Evolutionary conservation across 53 echinoderm and acorn worm genomes (phyloP).

Genomic region (Apostichopus leukothele): DNA sequence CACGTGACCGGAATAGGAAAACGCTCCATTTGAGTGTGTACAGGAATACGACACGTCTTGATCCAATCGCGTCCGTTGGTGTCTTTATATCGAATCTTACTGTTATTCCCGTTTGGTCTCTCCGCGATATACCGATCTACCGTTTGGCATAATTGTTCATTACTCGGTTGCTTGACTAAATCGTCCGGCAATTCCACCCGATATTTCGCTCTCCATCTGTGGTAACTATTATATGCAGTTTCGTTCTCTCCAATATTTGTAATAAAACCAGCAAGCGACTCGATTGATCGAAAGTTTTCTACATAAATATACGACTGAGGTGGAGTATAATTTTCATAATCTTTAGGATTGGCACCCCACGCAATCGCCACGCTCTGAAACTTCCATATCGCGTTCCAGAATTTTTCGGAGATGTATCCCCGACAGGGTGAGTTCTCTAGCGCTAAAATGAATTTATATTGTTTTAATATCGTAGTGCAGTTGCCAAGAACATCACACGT

Average conservation of each 20-base stretch:
- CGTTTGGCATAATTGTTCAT: background rate
- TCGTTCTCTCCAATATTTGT: background rate
- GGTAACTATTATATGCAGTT: conserved; percentile 25
- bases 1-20: conserved; percentile 28
- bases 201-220: conserved; percentile 8
- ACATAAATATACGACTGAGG: conserved; percentile 17
- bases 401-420: conserved; percentile 44
- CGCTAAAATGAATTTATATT: conserved; percentile 46
- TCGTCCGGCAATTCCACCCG: background rate
- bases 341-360: conserved; percentile 20
- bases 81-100: background rate
- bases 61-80: conserved; percentile 36
- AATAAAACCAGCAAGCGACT: background rate
- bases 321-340: conserved; percentile 29
- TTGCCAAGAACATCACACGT: background rate
- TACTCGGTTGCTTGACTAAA: background rate
- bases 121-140: conserved; percentile 10
- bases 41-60: conserved; percentile 33
- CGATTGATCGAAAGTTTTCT: background rate
- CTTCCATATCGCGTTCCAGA: conserved; percentile 33
- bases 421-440: conserved; percentile 34
- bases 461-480: background rate
- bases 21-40: conserved; percentile 16
- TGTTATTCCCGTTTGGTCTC: background rate
- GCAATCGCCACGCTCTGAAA: conserved; percentile 32